A percentile compares a stretch with the other conserved stretches of the same genome.
Conservation (phyloP, 1,140 invertebrate species). For the Bombus ignitus region DNA sequence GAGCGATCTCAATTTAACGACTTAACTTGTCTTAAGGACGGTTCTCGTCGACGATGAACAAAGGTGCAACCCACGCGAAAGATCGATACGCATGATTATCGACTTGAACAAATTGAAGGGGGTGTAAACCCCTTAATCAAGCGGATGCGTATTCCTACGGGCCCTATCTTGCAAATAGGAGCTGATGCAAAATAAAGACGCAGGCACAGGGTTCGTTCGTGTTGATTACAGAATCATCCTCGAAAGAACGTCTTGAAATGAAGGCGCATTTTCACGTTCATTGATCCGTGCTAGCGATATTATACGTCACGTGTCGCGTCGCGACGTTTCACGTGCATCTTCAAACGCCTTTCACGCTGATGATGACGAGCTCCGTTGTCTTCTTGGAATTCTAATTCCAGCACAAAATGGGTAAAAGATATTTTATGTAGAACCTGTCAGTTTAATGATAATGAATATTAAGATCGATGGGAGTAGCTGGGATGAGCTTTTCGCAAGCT, state of each 20-base stretch:
- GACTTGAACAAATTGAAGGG: slow-evolving; percentile 47
- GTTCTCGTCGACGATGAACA: slow-evolving; percentile 3
- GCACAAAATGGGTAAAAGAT: neutral
- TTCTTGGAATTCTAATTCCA: neutral
- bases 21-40: slow-evolving; percentile 28
- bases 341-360: too few species aligned
- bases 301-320: neutral
- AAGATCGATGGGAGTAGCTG: neutral
- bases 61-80: slow-evolving; percentile 36
- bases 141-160: slow-evolving; percentile 38
- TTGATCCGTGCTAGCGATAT: slow-evolving; percentile 12
- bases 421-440: neutral
- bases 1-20: slow-evolving; percentile 30
- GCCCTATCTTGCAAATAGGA: neutral
- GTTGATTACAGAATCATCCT: slow-evolving; percentile 16
- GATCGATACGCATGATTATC: slow-evolving; percentile 52
- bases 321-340: neutral
- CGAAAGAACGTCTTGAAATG: slow-evolving; percentile 14
- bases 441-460: slow-evolving; percentile 3
- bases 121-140: slow-evolving; percentile 37
- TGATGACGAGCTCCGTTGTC: neutral
- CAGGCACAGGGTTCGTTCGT: neutral
- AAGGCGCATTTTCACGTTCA: slow-evolving; percentile 10
- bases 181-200: neutral
- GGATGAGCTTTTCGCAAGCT: neutral